These are phyloP conservation scores for Serinus canaria DNA, from an alignment of 2,113 vertebrate species.

Conservation along the genomic window DNA sequence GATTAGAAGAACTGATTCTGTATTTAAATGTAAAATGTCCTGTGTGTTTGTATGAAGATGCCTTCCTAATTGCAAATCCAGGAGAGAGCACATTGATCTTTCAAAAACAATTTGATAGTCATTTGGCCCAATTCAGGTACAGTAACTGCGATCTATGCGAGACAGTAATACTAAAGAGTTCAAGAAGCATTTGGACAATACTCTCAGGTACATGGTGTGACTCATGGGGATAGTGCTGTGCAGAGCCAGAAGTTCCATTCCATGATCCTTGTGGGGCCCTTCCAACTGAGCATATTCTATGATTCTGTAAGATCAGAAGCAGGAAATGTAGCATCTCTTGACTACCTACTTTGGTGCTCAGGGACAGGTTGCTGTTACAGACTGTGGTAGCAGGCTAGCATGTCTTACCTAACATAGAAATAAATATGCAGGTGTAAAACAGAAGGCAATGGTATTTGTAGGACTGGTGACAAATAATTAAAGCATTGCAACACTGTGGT, in stretches of 20 bases:
- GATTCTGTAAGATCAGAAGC: neutral
- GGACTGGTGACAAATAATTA: neutral
- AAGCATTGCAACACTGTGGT: accelerated
- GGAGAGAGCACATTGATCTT: constrained; percentile 34
- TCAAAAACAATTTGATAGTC: constrained; percentile 23
- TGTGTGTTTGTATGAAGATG: neutral
- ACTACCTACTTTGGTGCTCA: neutral
- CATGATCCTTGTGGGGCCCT: neutral
- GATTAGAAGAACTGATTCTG: neutral
- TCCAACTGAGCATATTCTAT: neutral
- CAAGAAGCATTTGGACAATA: neutral
- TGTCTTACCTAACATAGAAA: neutral
- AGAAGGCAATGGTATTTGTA: neutral
- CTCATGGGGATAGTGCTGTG: neutral
- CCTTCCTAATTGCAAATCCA: neutral
- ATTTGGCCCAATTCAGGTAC: constrained; percentile 13
- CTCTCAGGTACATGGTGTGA: accelerated
- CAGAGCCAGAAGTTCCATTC: neutral
- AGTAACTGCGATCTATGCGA: constrained; percentile 4
- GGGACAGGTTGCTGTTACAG: neutral
- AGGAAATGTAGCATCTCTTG: neutral
- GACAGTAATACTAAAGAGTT: neutral
- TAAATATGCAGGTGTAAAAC: neutral
- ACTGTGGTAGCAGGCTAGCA: neutral
- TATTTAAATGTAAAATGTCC: neutral